phyloP scores from a whole-genome alignment of 2,888 invertebrate species.

The Dinocampus coccinellae region DNA sequence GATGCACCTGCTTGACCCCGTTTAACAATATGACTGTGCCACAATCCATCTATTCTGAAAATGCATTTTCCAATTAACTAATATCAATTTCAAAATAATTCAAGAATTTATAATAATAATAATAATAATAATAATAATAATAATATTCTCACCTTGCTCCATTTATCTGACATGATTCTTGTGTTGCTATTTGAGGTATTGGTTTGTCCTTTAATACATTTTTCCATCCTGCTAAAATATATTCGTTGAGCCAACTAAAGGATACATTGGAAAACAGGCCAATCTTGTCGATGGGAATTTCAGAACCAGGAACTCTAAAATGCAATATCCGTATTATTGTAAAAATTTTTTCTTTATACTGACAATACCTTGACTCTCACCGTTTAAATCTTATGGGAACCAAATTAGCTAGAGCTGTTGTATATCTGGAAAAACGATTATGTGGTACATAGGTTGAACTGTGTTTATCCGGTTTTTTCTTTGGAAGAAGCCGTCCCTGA shows the following conservation, averaged over 20 bases:
- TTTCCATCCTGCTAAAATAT: slow-evolving; percentile 70
- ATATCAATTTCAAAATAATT: slow-evolving; percentile 3
- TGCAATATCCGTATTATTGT: not conserved
- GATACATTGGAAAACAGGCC: slow-evolving; percentile 71
- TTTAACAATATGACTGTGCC: slow-evolving; percentile 69
- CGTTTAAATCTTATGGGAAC: slow-evolving; percentile 56
- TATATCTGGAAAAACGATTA: slow-evolving; percentile 58
- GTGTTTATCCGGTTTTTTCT: slow-evolving; percentile 44
- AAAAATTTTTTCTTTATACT: not conserved
- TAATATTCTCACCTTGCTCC: slow-evolving; percentile 67
- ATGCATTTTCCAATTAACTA: slow-evolving; percentile 25
- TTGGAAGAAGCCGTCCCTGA: slow-evolving; percentile 41
- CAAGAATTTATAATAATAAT: not conserved
- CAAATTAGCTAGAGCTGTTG: slow-evolving; percentile 57
- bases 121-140: not conserved
- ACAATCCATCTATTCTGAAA: slow-evolving; percentile 69
- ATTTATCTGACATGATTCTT: slow-evolving; percentile 69
- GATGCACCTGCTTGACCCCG: slow-evolving; percentile 69
- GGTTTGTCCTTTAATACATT: slow-evolving; percentile 67
- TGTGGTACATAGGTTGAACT: slow-evolving; percentile 60
- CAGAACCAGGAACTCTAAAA: slow-evolving; percentile 50
- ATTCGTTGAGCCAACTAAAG: slow-evolving; percentile 71
- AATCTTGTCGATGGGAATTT: slow-evolving; percentile 65
- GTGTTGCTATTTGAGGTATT: slow-evolving; percentile 65
- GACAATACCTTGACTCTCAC: slow-evolving; percentile 38